Percentiles rank a stretch among this genome's conserved stretches.
phyloP scores from a whole-genome alignment of 1,140 invertebrate genomes.

The Musca vetustissima region DNA sequence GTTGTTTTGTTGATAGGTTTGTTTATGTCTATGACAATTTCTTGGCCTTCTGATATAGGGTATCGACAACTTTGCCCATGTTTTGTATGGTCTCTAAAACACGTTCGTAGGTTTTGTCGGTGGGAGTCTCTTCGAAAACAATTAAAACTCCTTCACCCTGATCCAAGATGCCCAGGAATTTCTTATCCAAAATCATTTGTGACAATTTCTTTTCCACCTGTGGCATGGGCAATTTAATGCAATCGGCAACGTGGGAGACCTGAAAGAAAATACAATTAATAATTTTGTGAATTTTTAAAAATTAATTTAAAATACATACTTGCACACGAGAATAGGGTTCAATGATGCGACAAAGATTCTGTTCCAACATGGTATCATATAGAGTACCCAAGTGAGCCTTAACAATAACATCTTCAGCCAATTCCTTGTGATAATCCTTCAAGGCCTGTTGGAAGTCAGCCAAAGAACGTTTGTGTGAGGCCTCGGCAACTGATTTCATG shows the following conservation, averaged over 20 bases:
- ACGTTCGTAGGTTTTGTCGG: constrained; percentile 96
- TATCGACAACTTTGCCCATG: constrained; percentile 99
- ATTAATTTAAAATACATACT: constrained; percentile 59
- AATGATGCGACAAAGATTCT: constrained; percentile 97
- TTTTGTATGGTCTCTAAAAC: constrained; percentile 96
- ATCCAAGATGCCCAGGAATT: constrained; percentile 94
- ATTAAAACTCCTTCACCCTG: constrained; percentile 96
- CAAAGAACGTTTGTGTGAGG: constrained; percentile 93
- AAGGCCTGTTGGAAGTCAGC: constrained; percentile 92
- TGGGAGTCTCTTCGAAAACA: constrained; percentile 92
- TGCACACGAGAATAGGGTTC: constrained; percentile 98
- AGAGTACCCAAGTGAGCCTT: constrained; percentile 93
- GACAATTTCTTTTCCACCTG: constrained; percentile 98
- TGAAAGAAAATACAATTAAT: constrained; percentile 44
- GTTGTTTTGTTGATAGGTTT: not conserved
- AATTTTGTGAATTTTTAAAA: not conserved
- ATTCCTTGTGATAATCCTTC: constrained; percentile 82
- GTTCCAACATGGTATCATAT: constrained; percentile 98
- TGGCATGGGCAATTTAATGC: constrained; percentile 85
- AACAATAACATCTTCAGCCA: constrained; percentile 96
- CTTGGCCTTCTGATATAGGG: constrained; percentile 97
- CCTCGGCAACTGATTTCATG: constrained; percentile 95
- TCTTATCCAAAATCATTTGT: constrained; percentile 99
- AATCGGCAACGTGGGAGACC: constrained; percentile 79
- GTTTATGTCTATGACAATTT: constrained; percentile 83